These are phyloP conservation scores for Anas bahamensis DNA, from an alignment of 2,797 vertebrate species.

Conservation along the genomic window DNA sequence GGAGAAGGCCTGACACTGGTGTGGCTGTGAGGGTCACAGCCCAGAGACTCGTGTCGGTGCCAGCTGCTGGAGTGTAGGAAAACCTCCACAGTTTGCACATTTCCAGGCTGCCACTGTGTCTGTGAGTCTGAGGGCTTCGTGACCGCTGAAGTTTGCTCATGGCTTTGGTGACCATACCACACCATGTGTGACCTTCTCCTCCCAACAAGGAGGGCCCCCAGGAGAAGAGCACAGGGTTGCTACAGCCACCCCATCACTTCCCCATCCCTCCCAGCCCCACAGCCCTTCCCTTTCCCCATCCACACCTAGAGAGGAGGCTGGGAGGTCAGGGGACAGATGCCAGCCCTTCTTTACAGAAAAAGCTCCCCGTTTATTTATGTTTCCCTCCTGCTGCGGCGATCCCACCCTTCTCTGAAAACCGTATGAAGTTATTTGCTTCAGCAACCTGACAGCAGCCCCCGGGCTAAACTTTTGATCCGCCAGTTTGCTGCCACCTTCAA, in stretches of 20 bases:
- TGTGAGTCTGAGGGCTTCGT: not conserved
- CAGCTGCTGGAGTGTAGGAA: not conserved
- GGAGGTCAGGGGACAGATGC: rapidly evolving
- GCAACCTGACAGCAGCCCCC: constrained; percentile 75
- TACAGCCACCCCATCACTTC: not conserved
- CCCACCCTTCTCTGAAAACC: not conserved
- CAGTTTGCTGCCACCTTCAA: constrained; percentile 64
- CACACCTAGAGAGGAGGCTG: not conserved
- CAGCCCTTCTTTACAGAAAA: not conserved
- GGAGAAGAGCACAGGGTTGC: not conserved
- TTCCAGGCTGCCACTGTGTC: too few relatives aligned
- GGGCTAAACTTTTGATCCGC: constrained; percentile 72
- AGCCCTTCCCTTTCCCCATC: not conserved
- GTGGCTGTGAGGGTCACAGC: not conserved
- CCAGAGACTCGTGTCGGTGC: too few relatives aligned
- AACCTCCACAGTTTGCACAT: not conserved
- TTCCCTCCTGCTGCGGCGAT: not conserved
- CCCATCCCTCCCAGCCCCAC: not conserved
- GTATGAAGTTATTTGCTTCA: constrained; percentile 60
- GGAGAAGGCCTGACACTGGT: not conserved
- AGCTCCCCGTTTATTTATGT: not conserved
- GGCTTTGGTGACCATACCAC: not conserved
- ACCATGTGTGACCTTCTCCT: not conserved
- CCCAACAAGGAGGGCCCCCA: not conserved
- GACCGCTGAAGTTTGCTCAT: not conserved